phyloP scores from a whole-genome alignment of 2,888 invertebrate species.

The Sinotaia quadrata region DNA sequence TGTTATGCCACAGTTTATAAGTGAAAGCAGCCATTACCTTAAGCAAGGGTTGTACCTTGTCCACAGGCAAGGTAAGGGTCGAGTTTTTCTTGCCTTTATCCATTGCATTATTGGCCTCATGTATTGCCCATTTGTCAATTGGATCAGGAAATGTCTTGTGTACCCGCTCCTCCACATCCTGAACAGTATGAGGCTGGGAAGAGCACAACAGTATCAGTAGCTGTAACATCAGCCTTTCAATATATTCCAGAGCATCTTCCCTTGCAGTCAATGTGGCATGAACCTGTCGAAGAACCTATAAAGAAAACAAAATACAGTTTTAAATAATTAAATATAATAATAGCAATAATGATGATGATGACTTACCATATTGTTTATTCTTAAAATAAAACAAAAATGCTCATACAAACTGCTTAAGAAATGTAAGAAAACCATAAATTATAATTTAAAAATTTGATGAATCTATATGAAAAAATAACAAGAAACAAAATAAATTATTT shows the following conservation, averaged over 20 bases:
- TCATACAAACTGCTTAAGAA: no score
- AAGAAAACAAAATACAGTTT: constrained; percentile 1
- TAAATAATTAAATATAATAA: background rate
- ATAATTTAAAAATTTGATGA: no score
- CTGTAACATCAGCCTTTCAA: constrained; percentile 89
- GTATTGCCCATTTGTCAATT: constrained; percentile 92
- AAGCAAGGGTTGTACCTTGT: constrained; percentile 89
- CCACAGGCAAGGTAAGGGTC: constrained; percentile 84
- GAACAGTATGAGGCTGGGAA: constrained; percentile 65
- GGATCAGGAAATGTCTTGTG: constrained; percentile 94
- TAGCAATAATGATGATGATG: background rate
- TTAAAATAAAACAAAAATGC: no score
- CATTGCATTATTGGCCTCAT: constrained; percentile 88
- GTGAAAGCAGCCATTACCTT: constrained; percentile 73
- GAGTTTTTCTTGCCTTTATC: constrained; percentile 79
- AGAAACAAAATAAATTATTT: no score
- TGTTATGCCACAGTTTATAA: background rate
- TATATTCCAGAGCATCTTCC: constrained; percentile 91
- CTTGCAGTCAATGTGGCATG: constrained; percentile 75
- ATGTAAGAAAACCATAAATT: no score
- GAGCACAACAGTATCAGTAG: constrained; percentile 91
- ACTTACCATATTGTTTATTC: no score
- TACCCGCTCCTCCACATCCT: constrained; percentile 93
- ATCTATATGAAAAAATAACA: no score
- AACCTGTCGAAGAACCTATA: constrained; percentile 85